phyloP scores from a whole-genome alignment of 2,888 invertebrate genomes.

The Perdita meconis region DNA sequence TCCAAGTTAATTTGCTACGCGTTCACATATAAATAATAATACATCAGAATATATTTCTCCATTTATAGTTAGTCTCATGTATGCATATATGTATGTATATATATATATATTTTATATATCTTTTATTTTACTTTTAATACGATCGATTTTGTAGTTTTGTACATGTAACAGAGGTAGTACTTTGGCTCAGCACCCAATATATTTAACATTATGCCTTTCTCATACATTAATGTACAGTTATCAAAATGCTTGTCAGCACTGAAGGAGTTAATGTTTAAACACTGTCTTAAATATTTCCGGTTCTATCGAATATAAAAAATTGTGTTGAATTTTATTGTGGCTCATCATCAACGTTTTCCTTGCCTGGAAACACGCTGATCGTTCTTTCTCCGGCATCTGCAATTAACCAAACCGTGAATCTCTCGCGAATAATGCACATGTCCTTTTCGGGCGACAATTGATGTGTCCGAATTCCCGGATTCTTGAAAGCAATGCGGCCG shows the following conservation, averaged over 20 bases:
- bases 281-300: slow-evolving; percentile 39
- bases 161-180: slow-evolving; percentile 81
- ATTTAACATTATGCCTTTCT: slow-evolving; percentile 74
- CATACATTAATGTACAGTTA: slow-evolving; percentile 41
- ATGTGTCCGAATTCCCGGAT: background rate
- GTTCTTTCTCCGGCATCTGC: slow-evolving; percentile 77
- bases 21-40: slow-evolving; percentile 71
- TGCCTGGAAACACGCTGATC: slow-evolving; percentile 70
- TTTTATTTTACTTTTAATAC: slow-evolving; percentile 65
- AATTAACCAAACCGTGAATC: slow-evolving; percentile 53
- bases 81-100: slow-evolving; percentile 61
- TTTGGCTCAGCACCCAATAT: slow-evolving; percentile 78
- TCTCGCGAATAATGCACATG: background rate
- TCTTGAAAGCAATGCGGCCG: slow-evolving; percentile 53
- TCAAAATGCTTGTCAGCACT: slow-evolving; percentile 19
- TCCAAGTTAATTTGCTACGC: slow-evolving; percentile 48
- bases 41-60: slow-evolving; percentile 74
- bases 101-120: slow-evolving; percentile 62
- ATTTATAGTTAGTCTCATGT: slow-evolving; percentile 61
- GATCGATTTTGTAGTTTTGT: slow-evolving; percentile 76
- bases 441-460: background rate
- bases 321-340: slow-evolving; percentile 63
- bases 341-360: slow-evolving; percentile 70
- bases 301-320: slow-evolving; percentile 63
- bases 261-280: slow-evolving; percentile 53